These are phyloP conservation scores for Gymnodraco acuticeps DNA, from an alignment of 2,797 vertebrate species.

Conservation along the genomic window DNA sequence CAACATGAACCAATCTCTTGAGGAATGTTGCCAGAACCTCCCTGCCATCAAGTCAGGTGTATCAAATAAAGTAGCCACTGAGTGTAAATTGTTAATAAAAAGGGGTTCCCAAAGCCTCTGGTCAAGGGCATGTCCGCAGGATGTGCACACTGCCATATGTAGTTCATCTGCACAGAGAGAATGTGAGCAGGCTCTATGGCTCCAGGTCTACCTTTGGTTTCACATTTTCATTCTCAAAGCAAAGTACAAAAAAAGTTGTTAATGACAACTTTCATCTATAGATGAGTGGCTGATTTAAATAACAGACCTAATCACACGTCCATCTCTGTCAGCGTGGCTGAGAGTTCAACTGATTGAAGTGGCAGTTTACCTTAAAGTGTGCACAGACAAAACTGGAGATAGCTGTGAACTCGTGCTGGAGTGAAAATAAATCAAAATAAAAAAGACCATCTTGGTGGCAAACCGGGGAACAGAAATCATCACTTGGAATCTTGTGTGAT, in stretches of 20 bases:
- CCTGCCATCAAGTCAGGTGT: background rate
- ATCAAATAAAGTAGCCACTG: background rate
- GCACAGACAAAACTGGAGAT: conserved; percentile 30
- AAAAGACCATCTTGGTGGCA: conserved; percentile 26
- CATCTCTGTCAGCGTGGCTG: conserved; percentile 21
- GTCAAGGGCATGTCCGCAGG: conserved; percentile 30
- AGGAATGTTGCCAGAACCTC: conserved; percentile 27
- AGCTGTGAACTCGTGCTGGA: conserved; percentile 32
- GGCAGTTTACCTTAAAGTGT: conserved; percentile 14
- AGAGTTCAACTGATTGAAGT: conserved; percentile 21
- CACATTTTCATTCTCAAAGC: conserved; percentile 48
- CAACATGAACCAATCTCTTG: conserved; percentile 4
- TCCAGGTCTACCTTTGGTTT: conserved; percentile 39
- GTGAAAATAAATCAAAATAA: conserved; percentile 31
- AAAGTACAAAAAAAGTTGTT: conserved; percentile 13
- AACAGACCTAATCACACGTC: conserved; percentile 22
- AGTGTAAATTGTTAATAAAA: background rate
- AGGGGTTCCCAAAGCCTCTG: conserved; percentile 9
- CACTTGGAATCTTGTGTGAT: conserved; percentile 50
- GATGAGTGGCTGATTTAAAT: conserved; percentile 14
- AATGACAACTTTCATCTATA: background rate
- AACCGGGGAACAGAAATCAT: conserved; percentile 37
- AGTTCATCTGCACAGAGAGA: conserved; percentile 24
- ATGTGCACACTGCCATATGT: conserved; percentile 15
- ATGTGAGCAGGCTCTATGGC: conserved; percentile 9